These are phyloP conservation scores for Philantomba maxwellii DNA, from an alignment of 2,113 vertebrate species.

Conservation along the genomic window DNA sequence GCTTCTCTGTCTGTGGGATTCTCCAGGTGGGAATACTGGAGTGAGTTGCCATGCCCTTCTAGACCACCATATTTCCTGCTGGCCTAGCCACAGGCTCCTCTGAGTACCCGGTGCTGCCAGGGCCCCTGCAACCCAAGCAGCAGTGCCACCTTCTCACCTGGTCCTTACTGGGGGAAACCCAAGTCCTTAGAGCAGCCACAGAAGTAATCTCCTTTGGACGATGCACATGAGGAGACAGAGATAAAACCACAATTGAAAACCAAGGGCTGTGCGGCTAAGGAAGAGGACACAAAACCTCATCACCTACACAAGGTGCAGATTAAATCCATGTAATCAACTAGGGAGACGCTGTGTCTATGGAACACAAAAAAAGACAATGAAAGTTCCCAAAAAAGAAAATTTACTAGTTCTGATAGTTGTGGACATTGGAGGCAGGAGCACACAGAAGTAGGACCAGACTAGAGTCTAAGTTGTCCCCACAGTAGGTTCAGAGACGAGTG, in stretches of 20 bases:
- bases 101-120: neutral
- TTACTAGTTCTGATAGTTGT: neutral
- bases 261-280: neutral
- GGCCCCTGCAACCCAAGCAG: neutral
- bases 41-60: neutral
- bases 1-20: neutral
- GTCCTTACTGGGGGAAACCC: neutral
- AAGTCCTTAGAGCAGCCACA: neutral
- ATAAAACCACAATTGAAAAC: neutral
- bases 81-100: neutral
- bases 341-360: accelerated
- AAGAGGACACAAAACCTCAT: neutral
- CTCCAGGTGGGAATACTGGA: neutral
- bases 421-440: neutral
- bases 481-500: neutral
- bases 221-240: neutral
- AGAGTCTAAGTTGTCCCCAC: neutral
- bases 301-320: neutral
- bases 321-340: neutral
- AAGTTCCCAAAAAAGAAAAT: neutral
- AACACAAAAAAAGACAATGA: neutral
- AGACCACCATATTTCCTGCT: neutral
- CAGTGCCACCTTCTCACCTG: neutral
- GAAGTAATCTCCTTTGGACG: accelerated
- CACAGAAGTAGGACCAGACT: neutral